Evolutionary conservation across 2,113 vertebrate genomes (phyloP), one percentile per base, ranked within the genome.

Genomic region (Herpetotheres cachinnans): DNA sequence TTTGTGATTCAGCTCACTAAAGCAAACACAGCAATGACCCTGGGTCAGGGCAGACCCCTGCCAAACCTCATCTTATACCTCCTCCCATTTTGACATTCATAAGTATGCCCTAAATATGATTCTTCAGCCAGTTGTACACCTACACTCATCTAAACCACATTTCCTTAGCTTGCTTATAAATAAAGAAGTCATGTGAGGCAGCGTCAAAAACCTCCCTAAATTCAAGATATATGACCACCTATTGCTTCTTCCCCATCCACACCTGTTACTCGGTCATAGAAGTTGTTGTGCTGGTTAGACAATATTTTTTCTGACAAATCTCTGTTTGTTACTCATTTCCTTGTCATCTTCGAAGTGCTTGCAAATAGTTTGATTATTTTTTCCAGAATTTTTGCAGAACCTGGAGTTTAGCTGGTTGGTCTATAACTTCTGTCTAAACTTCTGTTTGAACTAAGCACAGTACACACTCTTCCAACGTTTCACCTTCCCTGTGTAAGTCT

Each of bases 151-250:
- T 27, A 65, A 83, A 58, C 25, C 54, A 19, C 32, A 49, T 42
- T 36, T 77, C 86, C 58, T 44, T 40, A 36, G 62, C 36, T 38
- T 70, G 71, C 49, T 74, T 74, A 49, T 44, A 73, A 83, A 81
- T 21, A 27, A 77, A 67, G 36, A 30, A 87, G 59, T 58, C 13
- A 1, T 1, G 34, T 40, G 58, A 89, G 65, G 30, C 36, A 21
- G n/a, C 9, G 44, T 13, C 85, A 74, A 9, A 83, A 83, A 1
- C 21, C 59, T 54, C 46, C 62, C 94, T 29, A 6, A 58, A 55
- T 2, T 29, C 36, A 20, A 50, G 85, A 13, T 19, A 2, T 0
- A 2, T 0, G 2, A 10, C 62, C 62, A 49, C 30, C 3, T 3
- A 15, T 6, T 18, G 80, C 91, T 83, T 25, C 80, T 56, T 38